Percentiles rank a stretch among this genome's conserved stretches.
Conservation (phyloP, 2,113 vertebrate species). For the Maccullochella peelii region DNA sequence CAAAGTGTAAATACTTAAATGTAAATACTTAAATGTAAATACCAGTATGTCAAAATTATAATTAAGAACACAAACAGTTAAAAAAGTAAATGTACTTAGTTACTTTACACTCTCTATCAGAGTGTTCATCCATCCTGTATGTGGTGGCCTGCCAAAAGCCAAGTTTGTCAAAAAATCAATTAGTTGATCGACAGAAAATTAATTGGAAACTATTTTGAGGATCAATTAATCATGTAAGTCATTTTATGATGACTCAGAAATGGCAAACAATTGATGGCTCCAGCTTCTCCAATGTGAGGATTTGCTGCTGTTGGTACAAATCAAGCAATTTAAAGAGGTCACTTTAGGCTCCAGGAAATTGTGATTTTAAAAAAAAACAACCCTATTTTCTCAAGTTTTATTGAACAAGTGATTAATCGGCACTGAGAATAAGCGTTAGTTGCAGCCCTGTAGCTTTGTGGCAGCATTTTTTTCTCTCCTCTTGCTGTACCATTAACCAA, state of each 20-base stretch:
- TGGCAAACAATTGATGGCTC: neutral
- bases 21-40: too few species aligned
- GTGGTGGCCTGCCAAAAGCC: neutral
- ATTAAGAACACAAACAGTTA: too few species aligned
- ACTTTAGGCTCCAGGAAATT: neutral
- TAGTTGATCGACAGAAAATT: neutral
- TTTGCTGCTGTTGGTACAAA: neutral
- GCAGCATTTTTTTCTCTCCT: neutral
- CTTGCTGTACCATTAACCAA: neutral
- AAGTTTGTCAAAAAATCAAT: neutral
- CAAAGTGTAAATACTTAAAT: too few species aligned
- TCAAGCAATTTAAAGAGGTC: neutral
- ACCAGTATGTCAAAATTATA: too few species aligned
- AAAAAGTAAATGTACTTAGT: too few species aligned
- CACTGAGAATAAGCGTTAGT: neutral
- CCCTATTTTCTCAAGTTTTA: neutral
- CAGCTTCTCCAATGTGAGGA: neutral
- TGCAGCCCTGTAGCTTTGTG: neutral
- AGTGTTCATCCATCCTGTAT: too few species aligned
- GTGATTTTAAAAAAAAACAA: neutral
- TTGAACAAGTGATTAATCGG: neutral
- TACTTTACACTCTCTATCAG: too few species aligned
- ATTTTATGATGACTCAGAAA: too few species aligned
- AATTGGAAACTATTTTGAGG: neutral
- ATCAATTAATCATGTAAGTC: too few species aligned